Conservation (phyloP, 2,888 invertebrate species). For the Brenthis hecate region DNA sequence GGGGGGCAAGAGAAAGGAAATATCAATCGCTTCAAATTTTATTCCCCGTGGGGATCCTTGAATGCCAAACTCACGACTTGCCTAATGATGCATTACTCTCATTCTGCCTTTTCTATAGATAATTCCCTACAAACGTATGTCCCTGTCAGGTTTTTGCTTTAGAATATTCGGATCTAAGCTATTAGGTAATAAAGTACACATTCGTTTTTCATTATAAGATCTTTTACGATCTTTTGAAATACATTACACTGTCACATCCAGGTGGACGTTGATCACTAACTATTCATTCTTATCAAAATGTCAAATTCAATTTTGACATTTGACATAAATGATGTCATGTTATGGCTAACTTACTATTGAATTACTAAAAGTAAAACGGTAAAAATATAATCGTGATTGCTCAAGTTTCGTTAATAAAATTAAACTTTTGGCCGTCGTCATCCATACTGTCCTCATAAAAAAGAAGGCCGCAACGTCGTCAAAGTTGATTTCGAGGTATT, state of each 20-base stretch:
- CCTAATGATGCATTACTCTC: conserved; percentile 61
- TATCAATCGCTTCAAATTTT: conserved; percentile 54
- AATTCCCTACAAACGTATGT: conserved; percentile 29
- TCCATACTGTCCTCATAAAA: too few species aligned
- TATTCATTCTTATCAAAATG: conserved; percentile 47
- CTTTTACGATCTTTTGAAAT: conserved; percentile 13
- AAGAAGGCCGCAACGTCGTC: too few species aligned
- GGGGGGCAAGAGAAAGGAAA: conserved; percentile 45
- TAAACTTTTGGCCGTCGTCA: background rate
- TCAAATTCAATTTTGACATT: conserved; percentile 43
- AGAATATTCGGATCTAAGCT: background rate
- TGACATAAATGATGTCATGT: background rate
- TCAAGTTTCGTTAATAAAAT: background rate
- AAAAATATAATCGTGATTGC: background rate
- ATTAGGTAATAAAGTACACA: background rate
- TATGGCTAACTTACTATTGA: conserved; percentile 1
- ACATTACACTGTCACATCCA: conserved; percentile 41
- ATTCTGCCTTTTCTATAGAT: conserved; percentile 47
- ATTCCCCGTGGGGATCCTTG: conserved; percentile 47
- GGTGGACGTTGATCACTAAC: conserved; percentile 44
- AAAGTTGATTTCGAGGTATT: too few species aligned
- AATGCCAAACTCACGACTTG: conserved; percentile 56
- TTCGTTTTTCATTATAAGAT: background rate
- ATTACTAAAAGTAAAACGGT: background rate
- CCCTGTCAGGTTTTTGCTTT: conserved; percentile 1